Evolutionary conservation across 2,888 invertebrate species (phyloP).

Genomic region (Ormyrus pomaceus): DNA sequence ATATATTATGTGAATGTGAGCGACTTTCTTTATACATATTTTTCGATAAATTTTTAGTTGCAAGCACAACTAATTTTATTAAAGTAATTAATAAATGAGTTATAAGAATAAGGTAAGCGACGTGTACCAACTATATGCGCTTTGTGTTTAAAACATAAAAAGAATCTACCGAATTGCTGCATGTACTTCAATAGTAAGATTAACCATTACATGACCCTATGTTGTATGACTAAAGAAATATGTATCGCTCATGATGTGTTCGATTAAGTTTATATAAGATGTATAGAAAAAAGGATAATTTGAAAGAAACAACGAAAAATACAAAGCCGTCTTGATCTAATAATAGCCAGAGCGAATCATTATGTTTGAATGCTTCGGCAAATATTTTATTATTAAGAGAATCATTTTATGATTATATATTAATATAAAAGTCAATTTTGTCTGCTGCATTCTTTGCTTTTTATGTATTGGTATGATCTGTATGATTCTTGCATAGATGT

Average conservation of each 20-base stretch:
- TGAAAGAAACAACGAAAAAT: constrained; percentile 42
- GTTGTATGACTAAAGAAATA: constrained; percentile 46
- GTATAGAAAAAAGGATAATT: constrained; percentile 30
- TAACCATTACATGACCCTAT: constrained; percentile 56
- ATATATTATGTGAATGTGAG: constrained; percentile 3
- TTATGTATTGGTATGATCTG: constrained; percentile 50
- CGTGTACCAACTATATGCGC: constrained; percentile 37
- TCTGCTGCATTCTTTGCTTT: constrained; percentile 47
- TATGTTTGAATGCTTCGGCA: constrained; percentile 60
- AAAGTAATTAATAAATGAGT: constrained; percentile 43
- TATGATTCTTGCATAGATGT: constrained; percentile 54
- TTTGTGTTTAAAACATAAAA: constrained; percentile 41
- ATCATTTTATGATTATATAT: constrained; percentile 62
- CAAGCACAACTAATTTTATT: constrained; percentile 52
- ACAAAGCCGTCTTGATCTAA: constrained; percentile 39
- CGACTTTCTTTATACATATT: constrained; percentile 42
- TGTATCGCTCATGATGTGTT: constrained; percentile 51
- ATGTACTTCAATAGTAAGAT: constrained; percentile 53
- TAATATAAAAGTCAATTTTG: constrained; percentile 55
- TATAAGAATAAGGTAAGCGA: constrained; percentile 44
- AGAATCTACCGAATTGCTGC: constrained; percentile 59
- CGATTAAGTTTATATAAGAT: constrained; percentile 60
- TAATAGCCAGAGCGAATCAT: constrained; percentile 4
- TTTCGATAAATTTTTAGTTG: constrained; percentile 48
- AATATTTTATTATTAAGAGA: constrained; percentile 70